Evolutionary conservation across 2,888 invertebrate species (phyloP), one percentile per base, ranked within the genome.

Genomic region (Griposia aprilina): DNA sequence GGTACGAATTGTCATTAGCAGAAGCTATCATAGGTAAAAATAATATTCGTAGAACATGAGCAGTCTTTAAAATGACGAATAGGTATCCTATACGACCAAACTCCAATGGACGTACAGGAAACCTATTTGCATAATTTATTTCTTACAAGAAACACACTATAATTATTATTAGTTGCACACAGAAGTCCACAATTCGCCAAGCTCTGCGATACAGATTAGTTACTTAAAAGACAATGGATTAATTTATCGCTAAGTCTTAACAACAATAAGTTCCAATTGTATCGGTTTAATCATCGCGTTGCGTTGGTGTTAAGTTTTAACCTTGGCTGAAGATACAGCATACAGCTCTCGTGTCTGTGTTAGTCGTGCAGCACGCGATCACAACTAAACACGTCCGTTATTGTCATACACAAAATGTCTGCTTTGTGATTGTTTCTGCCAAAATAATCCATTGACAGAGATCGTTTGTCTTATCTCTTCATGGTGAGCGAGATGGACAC

Each of bases 351-450:
- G 76, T 84, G 79, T 81, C 72, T 80, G 76, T 80, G 66, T 83
- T 81, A 82, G 81, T 85, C 76, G 81, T 78, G 84, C 72, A 81
- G 76, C 90, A 90, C 90, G 90, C 90, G 88, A 90, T 85, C 78
- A 66, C 73, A 67, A 68, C 82, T 70, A 81, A 79, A 89, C 89
- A 89, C 74, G 76, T 77, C 78, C 76, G 76, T 68, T 70, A 69
- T 60, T 70, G 67, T 70, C 63, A 75, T 70, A 75, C 57, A 72
- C n/a, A 82, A 75, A 36, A 62, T 66, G 52, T 50, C 57, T 55
- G 66, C 69, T 68, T 67, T 78, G 79, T 75, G 52, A 75, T 75
- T 86, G 74, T 73, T 75, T 65, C 63, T 75, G 70, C 59, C 72
- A 60, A 86, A 86, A 86, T 86, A 83, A 81, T 78, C 59, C 17